phyloP scores from a whole-genome alignment of 2,888 invertebrate species.

The Pseudeuparius sepicola region DNA sequence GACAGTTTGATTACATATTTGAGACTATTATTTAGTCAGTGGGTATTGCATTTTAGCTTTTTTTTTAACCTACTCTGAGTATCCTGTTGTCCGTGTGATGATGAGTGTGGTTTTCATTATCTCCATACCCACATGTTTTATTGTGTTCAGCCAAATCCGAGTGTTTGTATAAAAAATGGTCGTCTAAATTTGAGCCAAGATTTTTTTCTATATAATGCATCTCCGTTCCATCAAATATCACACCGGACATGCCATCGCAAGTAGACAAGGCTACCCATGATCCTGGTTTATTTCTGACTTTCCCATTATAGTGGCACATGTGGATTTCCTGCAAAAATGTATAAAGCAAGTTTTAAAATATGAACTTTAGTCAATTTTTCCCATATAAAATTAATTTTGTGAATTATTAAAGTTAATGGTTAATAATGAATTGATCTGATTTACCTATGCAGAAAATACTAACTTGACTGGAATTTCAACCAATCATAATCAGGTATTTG shows the following conservation, averaged over 20 bases:
- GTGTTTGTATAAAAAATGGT: slow-evolving; percentile 59
- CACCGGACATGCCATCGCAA: slow-evolving; percentile 60
- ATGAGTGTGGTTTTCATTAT: slow-evolving; percentile 31
- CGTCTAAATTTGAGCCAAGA: slow-evolving; percentile 18
- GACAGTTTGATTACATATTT: too few species aligned
- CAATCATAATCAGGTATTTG: too few species aligned
- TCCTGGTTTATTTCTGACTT: slow-evolving; percentile 52
- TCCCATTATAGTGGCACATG: slow-evolving; percentile 70
- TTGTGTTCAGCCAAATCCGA: slow-evolving; percentile 47
- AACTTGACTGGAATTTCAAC: too few species aligned
- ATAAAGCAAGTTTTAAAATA: too few species aligned
- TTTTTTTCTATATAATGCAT: slow-evolving; percentile 60
- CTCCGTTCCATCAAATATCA: slow-evolving; percentile 66
- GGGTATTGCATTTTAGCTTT: too few species aligned
- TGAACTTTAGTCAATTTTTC: too few species aligned
- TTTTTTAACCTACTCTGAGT: slow-evolving; percentile 50
- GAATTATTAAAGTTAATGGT: too few species aligned
- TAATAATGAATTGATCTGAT: too few species aligned
- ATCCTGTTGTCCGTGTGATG: slow-evolving; percentile 44
- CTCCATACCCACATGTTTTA: slow-evolving; percentile 48
- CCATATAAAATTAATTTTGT: too few species aligned
- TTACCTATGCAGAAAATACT: too few species aligned
- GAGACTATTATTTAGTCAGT: too few species aligned
- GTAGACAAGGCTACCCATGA: slow-evolving; percentile 83
- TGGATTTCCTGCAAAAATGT: slow-evolving; percentile 51